Evolutionary conservation across 2,888 invertebrate species (phyloP), one percentile per base, ranked within the genome.

Genomic region (Thecocarcelia acutangulata): DNA sequence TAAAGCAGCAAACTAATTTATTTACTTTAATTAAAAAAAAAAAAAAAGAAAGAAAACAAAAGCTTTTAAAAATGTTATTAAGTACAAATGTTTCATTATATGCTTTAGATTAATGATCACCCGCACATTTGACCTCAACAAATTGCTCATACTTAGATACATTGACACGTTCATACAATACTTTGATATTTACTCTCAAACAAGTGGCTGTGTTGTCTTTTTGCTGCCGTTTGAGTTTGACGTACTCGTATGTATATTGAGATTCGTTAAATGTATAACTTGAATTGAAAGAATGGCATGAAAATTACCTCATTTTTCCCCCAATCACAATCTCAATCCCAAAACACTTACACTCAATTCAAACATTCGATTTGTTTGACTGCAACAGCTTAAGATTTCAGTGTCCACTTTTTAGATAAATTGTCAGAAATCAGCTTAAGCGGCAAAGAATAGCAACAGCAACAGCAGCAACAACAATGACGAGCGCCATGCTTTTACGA

Each of bases 121-220:
- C 77, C 69, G 52, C 52, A 77, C 48, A 70, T 56, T 77, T 77
- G 63, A 77, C 77, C 77, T 69, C 40, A 63, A 63, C 33, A 33
- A 33, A 33, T 8, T 33, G 9, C 9, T 33, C 33, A 8, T 8
- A 33, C 40, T n/a, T n/a, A n/a, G n/a, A n/a, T n/a, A n/a, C n/a
- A n/a, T n/a, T n/a, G n/a, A 33, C 1, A 21, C 11, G 11, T 11
- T 8, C 13, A 61, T 12, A 33, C 3, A 24, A 2, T 2, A 24
- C 24, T 3, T 5, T 24, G 3, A 24, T 24, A 5, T 2, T 24
- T 24, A 5, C 5, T 24, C 3, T 24, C 24, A 24, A 2, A 24
- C 24, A 24, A 24, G 24, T 24, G 24, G 5, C 24, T 5, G 24
- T 24, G 24, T 24, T 24, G 24, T 24, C 3, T 24, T 24, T 24